phyloP scores from a whole-genome alignment of 1,140 invertebrate genomes.

The Globodera ellingtonae region DNA sequence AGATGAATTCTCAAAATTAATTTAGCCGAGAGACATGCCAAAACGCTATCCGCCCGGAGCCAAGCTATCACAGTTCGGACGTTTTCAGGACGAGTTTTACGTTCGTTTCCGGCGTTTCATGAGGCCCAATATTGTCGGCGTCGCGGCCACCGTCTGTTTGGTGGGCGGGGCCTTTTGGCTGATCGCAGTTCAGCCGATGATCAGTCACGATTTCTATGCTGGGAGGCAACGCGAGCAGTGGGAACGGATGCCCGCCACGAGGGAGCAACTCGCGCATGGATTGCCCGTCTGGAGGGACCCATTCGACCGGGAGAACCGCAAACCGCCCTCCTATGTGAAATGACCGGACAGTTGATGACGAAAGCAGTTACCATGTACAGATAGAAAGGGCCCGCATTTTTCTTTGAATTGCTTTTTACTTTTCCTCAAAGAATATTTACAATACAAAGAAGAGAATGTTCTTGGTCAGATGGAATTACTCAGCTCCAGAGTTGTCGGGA shows the following conservation, averaged over 20 bases:
- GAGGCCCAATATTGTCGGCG: not conserved
- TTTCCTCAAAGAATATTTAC: too few species aligned
- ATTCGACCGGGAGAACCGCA: constrained; percentile 5
- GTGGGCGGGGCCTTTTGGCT: not conserved
- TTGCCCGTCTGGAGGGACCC: constrained; percentile 9
- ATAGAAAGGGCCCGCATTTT: too few species aligned
- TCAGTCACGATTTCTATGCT: not conserved
- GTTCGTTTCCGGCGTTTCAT: not conserved
- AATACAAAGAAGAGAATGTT: too few species aligned
- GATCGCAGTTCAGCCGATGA: not conserved
- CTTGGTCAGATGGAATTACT: not conserved
- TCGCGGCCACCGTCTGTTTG: not conserved
- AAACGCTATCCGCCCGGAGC: not conserved
- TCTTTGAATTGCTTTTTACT: too few species aligned
- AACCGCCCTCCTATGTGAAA: not conserved
- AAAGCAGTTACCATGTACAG: too few species aligned
- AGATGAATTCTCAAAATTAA: too few species aligned
- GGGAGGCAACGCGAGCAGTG: not conserved
- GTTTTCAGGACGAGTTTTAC: not conserved
- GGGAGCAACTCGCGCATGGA: not conserved
- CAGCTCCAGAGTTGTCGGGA: constrained; percentile 16
- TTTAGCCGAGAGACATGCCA: not conserved
- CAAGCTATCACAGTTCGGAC: not conserved
- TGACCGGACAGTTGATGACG: too few species aligned
- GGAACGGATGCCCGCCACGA: not conserved